phyloP scores from a whole-genome alignment of 2,797 vertebrate genomes.

The Sebastiscus tertius region DNA sequence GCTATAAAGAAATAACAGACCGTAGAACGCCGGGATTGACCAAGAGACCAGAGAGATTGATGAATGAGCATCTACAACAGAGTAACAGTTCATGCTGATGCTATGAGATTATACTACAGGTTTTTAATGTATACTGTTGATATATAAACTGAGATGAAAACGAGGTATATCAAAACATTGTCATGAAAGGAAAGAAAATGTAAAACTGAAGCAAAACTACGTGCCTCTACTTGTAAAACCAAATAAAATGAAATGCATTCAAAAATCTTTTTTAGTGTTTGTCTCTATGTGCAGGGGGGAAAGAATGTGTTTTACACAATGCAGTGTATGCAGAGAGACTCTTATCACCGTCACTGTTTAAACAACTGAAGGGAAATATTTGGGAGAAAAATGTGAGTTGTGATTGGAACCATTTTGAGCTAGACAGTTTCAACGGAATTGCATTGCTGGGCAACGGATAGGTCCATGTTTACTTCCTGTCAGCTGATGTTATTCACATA shows the following conservation, averaged over 20 bases:
- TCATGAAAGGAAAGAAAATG: not conserved
- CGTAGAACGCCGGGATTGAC: too few relatives aligned
- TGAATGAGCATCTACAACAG: not conserved
- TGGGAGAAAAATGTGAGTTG: not conserved
- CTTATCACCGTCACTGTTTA: not conserved
- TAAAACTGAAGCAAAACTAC: slow-evolving; percentile 3
- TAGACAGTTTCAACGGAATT: too few relatives aligned
- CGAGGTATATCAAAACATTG: not conserved
- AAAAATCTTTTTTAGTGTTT: not conserved
- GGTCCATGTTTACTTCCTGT: too few relatives aligned
- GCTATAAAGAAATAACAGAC: too few relatives aligned
- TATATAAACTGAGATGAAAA: not conserved
- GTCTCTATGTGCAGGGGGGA: not conserved
- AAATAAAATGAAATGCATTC: slow-evolving; percentile 15
- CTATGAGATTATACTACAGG: not conserved
- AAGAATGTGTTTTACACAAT: not conserved
- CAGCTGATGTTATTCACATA: too few relatives aligned
- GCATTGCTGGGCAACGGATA: too few relatives aligned
- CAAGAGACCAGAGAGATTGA: not conserved
- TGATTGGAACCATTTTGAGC: not conserved
- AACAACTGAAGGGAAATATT: not conserved
- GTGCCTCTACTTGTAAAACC: not conserved
- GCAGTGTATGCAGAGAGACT: not conserved
- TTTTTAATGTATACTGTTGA: not conserved
- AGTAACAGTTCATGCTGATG: not conserved